Evolutionary conservation across 2,888 invertebrate genomes (phyloP), one percentile per base, ranked within the genome.

Genomic region (Eupithecia exiguata): DNA sequence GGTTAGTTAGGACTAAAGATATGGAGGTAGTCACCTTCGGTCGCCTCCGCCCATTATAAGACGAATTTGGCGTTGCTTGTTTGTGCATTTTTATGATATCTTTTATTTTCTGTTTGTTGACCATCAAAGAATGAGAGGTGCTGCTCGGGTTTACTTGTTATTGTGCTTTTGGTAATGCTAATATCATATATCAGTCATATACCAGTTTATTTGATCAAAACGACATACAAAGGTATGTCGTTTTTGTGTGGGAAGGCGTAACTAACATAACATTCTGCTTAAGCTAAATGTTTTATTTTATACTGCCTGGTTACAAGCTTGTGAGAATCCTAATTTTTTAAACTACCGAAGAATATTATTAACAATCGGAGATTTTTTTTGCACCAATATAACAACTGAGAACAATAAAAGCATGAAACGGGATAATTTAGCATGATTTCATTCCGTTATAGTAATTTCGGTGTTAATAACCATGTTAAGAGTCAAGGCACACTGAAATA

Each of bases 31-130:
- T 43, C 43, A 14, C 40, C 40, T 40, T 40, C 3, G 6, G 6
- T 14, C 14, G 43, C 43, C 43, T 16, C 16, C 43, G 16, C 43
- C 14, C 16, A 43, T 16, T 5, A 43, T 43, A 46, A 46, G 21
- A 53, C 10, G n/a, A n/a, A 21, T 53, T 53, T 21, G 4, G 10
- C 21, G n/a, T 53, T 53, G 49, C 21, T 53, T 53, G 49, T 49
- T n/a, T 49, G n/a, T 21, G 21, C 21, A 10, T 53, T 10, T 53
- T 10, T 10, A 3, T 3, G 49, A 10, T 21, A 53, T 53, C 46
- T 46, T 46, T 53, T 53, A 53, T 53, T 53, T 53, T 53, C 49
- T 53, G 9, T 53, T 53, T 21, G 49, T 53, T 53, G 49, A 18
- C 46, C 46, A n/a, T 46, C 49, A 53, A 53, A 21, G n/a, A 53